Evolutionary conservation across 2,888 invertebrate species (phyloP).

Genomic region (Thyatira batis): DNA sequence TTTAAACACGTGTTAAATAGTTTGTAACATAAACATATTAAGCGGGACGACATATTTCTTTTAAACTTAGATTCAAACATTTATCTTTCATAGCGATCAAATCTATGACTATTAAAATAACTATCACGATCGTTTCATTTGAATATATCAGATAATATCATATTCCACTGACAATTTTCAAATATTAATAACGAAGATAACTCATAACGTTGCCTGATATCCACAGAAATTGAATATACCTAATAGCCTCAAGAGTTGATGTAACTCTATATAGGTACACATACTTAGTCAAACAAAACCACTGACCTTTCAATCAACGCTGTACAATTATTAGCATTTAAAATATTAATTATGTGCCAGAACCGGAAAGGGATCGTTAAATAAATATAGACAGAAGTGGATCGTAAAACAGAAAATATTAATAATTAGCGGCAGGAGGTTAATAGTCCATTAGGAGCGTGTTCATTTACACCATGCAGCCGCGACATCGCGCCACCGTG

Average conservation of each 20-base stretch:
- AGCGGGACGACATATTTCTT: conserved; percentile 24
- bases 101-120: conserved; percentile 37
- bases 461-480: conserved; percentile 52
- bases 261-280: conserved; percentile 39
- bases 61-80: conserved; percentile 17
- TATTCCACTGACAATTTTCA: conserved; percentile 44
- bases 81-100: conserved; percentile 20
- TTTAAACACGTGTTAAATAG: conserved; percentile 55
- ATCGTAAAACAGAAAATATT: conserved; percentile 76
- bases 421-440: conserved; percentile 69
- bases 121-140: conserved; percentile 30
- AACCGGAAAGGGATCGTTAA: conserved; percentile 74
- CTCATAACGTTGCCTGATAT: conserved; percentile 33
- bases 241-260: conserved; percentile 43
- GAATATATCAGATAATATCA: conserved; percentile 41
- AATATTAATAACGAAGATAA: conserved; percentile 34
- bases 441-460: conserved; percentile 68
- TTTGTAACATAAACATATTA: conserved; percentile 35
- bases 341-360: conserved; percentile 58
- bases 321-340: conserved; percentile 64
- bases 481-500: no score
- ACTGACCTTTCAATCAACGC: conserved; percentile 69
- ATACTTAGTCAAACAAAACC: conserved; percentile 43
- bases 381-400: conserved; percentile 62
- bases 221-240: conserved; percentile 48